Evolutionary conservation across 2,113 vertebrate genomes (phyloP), one percentile per base, ranked within the genome.

Genomic region (Phylloscopus trochiloides): DNA sequence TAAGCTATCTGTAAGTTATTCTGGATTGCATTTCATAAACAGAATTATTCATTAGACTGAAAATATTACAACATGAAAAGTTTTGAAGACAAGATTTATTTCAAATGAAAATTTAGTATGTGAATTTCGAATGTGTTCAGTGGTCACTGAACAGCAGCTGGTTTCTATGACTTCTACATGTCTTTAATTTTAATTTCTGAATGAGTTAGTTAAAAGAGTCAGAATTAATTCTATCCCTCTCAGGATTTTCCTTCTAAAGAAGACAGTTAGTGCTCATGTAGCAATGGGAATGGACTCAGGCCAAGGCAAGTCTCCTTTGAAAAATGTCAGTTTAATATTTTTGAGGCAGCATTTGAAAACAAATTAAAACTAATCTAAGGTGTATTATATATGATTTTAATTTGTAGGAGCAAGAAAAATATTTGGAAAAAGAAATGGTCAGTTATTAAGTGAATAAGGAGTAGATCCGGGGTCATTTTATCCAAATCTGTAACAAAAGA

Each of bases 1-100:
- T 54, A 63, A 79, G 57, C 47, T 48, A 85, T 50, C 40, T 88
- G 31, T 32, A 52, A 79, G 17, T 54, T 82, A 58, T 76, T 72
- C 71, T 88, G 50, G 32, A 59, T 18, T 57, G 22, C 34, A 52
- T 80, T 92, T 86, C 45, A 86, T 86, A 90, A 80, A 26, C 6
- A 62, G 47, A 92, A 91, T 86, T 93, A 92, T 94, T 90, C 47
- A 90, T 80, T 80, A 83, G 40, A 29, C n/a, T 66, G 48, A 76
- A 93, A 86, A 62, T 74, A 63, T 38, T 90, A 47, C 54, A 55
- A 8, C 26, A 21, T n/a, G 38, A 86, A 83, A 85, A 93, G 34
- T 77, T 90, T 67, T 90, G 71, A 96, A 86, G 58, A 58, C 32
- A 91, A 75, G 43, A 32, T 79, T 90, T 66, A 76, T 88, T 94